phyloP scores from a whole-genome alignment of 2,888 invertebrate genomes.

The Aradus depressus region DNA sequence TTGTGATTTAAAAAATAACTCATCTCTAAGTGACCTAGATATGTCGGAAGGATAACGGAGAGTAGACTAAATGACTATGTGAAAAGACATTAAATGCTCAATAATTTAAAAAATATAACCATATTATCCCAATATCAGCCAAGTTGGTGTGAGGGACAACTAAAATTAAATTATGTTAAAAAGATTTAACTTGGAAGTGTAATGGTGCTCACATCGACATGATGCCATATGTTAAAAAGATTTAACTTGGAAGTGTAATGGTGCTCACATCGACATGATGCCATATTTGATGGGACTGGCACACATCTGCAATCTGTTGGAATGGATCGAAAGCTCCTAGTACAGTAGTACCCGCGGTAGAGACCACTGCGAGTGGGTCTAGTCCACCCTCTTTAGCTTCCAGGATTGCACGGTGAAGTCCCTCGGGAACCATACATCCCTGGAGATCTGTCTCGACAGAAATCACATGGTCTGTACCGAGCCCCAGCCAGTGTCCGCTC shows the following conservation, averaged over 20 bases:
- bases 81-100: too few species aligned
- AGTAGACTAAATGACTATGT: too few species aligned
- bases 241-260: neutral
- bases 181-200: neutral
- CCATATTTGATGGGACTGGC: slow-evolving; percentile 58
- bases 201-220: slow-evolving; percentile 57
- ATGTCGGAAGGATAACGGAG: too few species aligned
- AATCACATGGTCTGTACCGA: slow-evolving; percentile 63
- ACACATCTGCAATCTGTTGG: slow-evolving; percentile 52
- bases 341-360: slow-evolving; percentile 71
- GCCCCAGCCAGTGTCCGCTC: slow-evolving; percentile 69
- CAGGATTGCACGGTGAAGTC: slow-evolving; percentile 48
- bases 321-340: slow-evolving; percentile 73
- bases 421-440: slow-evolving; percentile 55
- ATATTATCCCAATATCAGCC: slow-evolving; percentile 2
- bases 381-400: slow-evolving; percentile 40
- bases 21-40: too few species aligned
- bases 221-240: slow-evolving; percentile 53
- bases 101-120: too few species aligned
- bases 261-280: slow-evolving; percentile 66
- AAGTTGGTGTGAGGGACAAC: neutral
- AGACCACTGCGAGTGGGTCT: slow-evolving; percentile 58
- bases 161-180: neutral
- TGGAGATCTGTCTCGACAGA: slow-evolving; percentile 52
- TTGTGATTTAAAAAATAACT: too few species aligned